Evolutionary conservation across 2,888 invertebrate genomes (phyloP).

Genomic region (Oxystoma pomonae): DNA sequence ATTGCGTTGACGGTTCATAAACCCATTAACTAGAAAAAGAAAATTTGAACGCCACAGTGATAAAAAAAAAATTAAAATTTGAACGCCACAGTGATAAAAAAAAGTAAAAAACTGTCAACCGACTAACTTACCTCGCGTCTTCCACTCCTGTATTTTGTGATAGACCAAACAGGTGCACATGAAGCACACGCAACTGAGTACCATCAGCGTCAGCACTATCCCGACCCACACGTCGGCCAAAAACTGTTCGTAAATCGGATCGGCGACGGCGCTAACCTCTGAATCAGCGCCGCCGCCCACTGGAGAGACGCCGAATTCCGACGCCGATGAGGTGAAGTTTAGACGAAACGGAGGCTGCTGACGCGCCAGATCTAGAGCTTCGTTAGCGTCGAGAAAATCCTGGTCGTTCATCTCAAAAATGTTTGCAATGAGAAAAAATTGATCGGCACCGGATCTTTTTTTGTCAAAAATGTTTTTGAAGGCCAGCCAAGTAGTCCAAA

Average conservation of each 20-base stretch:
- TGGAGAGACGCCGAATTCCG: not conserved
- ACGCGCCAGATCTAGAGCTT: not conserved
- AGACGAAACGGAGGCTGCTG: not conserved
- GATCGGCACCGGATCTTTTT: too few species aligned
- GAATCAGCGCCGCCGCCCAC: not conserved
- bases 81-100: too few species aligned
- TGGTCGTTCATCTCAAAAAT: not conserved
- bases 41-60: too few species aligned
- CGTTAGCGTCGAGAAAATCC: not conserved
- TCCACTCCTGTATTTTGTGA: slow-evolving; percentile 63
- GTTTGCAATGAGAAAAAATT: too few species aligned
- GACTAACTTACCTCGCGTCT: slow-evolving; percentile 53
- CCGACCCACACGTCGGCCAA: slow-evolving; percentile 62
- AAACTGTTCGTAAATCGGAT: slow-evolving; percentile 54
- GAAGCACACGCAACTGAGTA: slow-evolving; percentile 58
- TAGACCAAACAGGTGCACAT: slow-evolving; percentile 60
- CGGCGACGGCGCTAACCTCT: slow-evolving; percentile 29
- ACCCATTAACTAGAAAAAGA: too few species aligned
- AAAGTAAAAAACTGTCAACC: too few species aligned
- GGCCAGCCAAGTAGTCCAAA: too few species aligned
- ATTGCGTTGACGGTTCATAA: too few species aligned
- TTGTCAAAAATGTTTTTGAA: too few species aligned
- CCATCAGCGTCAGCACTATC: slow-evolving; percentile 56
- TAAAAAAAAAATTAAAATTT: too few species aligned
- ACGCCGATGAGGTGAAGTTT: not conserved